phyloP scores from a whole-genome alignment of 2,888 invertebrate genomes.

The Temnothorax rugatulus region DNA sequence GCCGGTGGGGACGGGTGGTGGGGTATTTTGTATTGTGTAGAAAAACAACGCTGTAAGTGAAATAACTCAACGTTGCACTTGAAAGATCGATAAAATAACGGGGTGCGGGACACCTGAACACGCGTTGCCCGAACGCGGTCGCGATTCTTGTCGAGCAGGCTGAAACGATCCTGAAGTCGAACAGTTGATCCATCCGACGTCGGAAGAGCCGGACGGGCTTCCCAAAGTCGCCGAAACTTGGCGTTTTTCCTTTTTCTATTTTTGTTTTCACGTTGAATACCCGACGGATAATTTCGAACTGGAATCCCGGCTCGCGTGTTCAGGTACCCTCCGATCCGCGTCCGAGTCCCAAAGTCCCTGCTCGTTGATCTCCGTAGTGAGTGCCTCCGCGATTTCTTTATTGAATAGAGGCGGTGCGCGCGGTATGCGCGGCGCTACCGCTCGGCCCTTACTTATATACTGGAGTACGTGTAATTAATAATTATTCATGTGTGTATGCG shows the following conservation, averaged over 20 bases:
- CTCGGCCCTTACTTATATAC: conserved; percentile 73
- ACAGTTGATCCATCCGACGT: neutral
- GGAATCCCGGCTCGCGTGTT: conserved; percentile 67
- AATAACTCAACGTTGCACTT: conserved; percentile 85
- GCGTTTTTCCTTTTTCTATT: neutral
- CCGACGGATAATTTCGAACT: conserved; percentile 29
- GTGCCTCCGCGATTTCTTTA: conserved; percentile 85
- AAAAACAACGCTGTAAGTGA: conserved; percentile 86
- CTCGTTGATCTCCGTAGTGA: conserved; percentile 80
- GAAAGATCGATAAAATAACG: conserved; percentile 82
- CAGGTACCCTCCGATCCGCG: conserved; percentile 83
- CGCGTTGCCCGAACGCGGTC: conserved; percentile 63
- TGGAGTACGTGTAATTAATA: conserved; percentile 82
- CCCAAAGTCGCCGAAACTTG: neutral
- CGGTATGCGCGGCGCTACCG: conserved; percentile 73
- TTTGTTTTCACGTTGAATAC: neutral
- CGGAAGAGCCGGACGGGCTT: neutral
- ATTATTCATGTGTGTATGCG: conserved; percentile 78
- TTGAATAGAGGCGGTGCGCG: conserved; percentile 67
- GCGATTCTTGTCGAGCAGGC: neutral
- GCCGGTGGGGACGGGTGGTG: conserved; percentile 75
- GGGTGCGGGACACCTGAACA: conserved; percentile 76
- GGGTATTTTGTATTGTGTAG: conserved; percentile 84
- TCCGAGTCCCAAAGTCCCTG: conserved; percentile 83
- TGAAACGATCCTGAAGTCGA: conserved; percentile 17